Evolutionary conservation across 2,113 vertebrate species (phyloP), one percentile per base, ranked within the genome.

Genomic region (Euleptes europaea): DNA sequence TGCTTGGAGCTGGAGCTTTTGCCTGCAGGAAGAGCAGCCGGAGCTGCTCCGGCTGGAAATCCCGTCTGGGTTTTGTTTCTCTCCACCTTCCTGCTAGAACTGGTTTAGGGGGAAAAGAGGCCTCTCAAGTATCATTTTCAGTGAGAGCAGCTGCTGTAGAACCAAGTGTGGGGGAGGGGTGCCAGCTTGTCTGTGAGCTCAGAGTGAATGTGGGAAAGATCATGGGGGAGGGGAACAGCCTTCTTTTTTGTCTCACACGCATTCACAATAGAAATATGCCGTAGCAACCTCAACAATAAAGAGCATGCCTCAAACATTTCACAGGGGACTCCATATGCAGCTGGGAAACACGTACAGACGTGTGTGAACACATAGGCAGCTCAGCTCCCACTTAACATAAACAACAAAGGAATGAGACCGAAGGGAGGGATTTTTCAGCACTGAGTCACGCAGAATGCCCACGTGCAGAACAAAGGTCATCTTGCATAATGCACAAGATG

Each of bases 91-190:
- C 79, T 40, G 91, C 81, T n/a, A 73, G 26, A 38, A 0, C 5
- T 0, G 74, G 77, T 54, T 81, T 66, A 15, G 69, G 78, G 71
- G 69, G 74, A 1, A 78, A 81, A 82, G 78, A 81, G 80, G 82
- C 80, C 84, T 85, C 5, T 69, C 14, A 42, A 89, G 82, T 71
- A 65, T 92, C 80, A 82, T 83, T 91, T 84, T 91, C 91, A 85
- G 73, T 0, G 14, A 17, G 28, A n/a, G 80, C 3, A 17, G 78
- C 84, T 0, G 67, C 54, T 82, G 60, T 65, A 38, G 87, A 84
- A 79, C 74, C 0, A 19, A 2, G 15, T 4, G 5, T 1, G 13
- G 23, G 0, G 26, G 5, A 70, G 10, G n/a, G 11, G 33, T 33
- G 14, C 44, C 35, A 28, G 26, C 33, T 12, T 38, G 0, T 8